These are phyloP conservation scores for Archivesica marissinica DNA, from an alignment of 1,140 invertebrate species.

Conservation along the genomic window DNA sequence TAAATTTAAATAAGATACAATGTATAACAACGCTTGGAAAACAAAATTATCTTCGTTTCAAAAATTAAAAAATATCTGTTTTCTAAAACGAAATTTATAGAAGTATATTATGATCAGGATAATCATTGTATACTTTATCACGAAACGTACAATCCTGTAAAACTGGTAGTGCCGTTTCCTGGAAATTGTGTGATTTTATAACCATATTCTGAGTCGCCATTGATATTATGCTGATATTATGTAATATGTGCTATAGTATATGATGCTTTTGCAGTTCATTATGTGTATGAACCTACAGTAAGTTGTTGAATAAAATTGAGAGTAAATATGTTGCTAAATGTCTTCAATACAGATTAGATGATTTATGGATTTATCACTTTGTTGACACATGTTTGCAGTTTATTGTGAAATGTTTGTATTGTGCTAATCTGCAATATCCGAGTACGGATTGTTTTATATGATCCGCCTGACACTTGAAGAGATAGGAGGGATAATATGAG, in stretches of 20 bases:
- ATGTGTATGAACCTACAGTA: too few relatives aligned
- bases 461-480: slow-evolving; percentile 55
- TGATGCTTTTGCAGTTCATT: too few relatives aligned
- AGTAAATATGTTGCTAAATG: neutral
- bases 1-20: too few relatives aligned
- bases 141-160: too few relatives aligned
- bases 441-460: slow-evolving; percentile 50
- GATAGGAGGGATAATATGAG: slow-evolving; percentile 47
- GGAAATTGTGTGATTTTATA: neutral
- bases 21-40: too few relatives aligned
- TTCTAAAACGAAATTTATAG: too few relatives aligned
- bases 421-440: slow-evolving; percentile 35
- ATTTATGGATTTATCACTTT: slow-evolving; percentile 21
- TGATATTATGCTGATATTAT: neutral
- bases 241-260: neutral
- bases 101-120: too few relatives aligned
- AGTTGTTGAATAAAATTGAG: too few relatives aligned
- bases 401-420: neutral
- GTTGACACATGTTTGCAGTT: slow-evolving; percentile 16
- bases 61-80: too few relatives aligned
- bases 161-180: too few relatives aligned
- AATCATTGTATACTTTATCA: too few relatives aligned
- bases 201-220: neutral
- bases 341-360: neutral
- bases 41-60: too few relatives aligned